Conservation (phyloP, 2,797 vertebrate species). For the Clarias fuscus region DNA sequence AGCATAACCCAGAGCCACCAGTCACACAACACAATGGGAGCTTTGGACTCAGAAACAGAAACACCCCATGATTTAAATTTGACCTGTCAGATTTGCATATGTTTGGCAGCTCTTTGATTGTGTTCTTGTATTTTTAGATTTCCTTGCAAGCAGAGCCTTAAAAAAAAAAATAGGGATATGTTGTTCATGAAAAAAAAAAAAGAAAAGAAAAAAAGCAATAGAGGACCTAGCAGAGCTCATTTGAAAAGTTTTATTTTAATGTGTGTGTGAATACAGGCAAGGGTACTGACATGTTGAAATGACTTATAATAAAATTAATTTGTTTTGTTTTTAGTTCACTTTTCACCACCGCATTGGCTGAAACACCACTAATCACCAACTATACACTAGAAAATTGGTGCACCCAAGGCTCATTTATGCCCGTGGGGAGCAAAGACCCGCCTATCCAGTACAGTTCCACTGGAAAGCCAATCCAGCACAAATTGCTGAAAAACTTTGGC, state of each 20-base stretch:
- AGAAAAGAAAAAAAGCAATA: too few species aligned
- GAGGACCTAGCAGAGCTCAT: neutral
- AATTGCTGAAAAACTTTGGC: too few species aligned
- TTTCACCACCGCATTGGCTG: neutral
- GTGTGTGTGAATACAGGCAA: neutral
- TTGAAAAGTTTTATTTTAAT: neutral
- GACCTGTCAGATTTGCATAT: constrained; percentile 2
- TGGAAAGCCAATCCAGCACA: too few species aligned
- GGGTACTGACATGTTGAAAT: neutral
- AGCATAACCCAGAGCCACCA: neutral
- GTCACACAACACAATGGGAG: neutral
- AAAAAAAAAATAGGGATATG: neutral
- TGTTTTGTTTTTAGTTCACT: neutral
- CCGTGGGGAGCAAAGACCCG: too few species aligned
- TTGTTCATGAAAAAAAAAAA: too few species aligned
- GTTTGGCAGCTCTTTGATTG: neutral
- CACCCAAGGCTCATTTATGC: too few species aligned
- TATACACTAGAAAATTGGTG: too few species aligned
- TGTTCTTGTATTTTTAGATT: neutral
- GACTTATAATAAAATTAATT: neutral
- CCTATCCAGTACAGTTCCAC: too few species aligned
- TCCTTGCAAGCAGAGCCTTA: neutral
- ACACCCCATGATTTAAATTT: neutral
- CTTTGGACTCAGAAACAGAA: neutral
- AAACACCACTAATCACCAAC: neutral